Base-by-base conservation (phyloP, 2,113 vertebrate genomes). In the Onychostruthus taczanowskii region DNA sequence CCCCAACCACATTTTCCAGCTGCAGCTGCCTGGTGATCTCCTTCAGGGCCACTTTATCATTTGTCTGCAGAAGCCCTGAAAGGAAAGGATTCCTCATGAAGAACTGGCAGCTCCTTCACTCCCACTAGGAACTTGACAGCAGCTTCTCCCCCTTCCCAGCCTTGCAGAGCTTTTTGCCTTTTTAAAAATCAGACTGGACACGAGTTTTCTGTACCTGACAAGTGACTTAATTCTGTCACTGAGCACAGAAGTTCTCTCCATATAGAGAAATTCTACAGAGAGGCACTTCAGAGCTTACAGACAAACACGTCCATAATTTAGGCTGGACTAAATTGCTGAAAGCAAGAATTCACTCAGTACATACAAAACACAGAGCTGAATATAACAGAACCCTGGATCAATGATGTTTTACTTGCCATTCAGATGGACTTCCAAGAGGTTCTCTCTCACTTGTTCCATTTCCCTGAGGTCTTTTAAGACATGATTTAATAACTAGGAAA, bases 1-100 rank as follows among this genome's bases (percentile, higher is more conserved):
- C 99, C 31, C 98, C 99, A 33, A 99, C 99, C 43, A 99, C 99
- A 26, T 99, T 99, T 96, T 99, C 99, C 95, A 99, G 97, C 43
- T 98, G 97, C 83, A 99, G 96, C 77, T 99, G 99, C 18, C 99
- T 98, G 33, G 99, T 99, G 90, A 99, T 99, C 97, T 99, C 99
- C 88, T 99, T 99, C 23, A 99, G 97, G 22, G 99, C 99, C 85
- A 99, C 98, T 96, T 97, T 98, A 92, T 99, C 99, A 43, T 98
- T 98, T 3, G 98, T 99, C 97, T 99, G 99, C 85, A 99, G 96
- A 49, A 99, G 98, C 46, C 99, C 99, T 99, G 84, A 37, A 92
- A 97, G 58, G 77, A 47, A 97, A 69, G 2, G 55, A 58, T 92
- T 94, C 90, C 9, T 43, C 16, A 28, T 49, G 16, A 89, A 46